Evolutionary conservation across 2,888 invertebrate species (phyloP), one percentile per base, ranked within the genome.

Genomic region (Chrysomela aeneicollis): DNA sequence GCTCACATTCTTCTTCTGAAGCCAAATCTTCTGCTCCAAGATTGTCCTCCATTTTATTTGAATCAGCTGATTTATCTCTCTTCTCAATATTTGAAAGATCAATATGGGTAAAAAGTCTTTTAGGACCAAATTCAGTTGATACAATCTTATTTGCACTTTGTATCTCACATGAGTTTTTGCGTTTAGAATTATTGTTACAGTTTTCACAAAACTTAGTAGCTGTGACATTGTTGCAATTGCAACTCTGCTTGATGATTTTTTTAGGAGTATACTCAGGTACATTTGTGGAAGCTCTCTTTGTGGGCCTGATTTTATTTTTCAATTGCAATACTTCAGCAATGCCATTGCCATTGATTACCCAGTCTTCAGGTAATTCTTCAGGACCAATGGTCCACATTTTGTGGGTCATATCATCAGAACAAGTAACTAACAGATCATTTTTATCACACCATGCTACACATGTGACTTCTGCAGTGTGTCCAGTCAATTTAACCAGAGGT

Each of bases 391-490:
- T 85, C 93, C 93, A 94, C 58, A 93, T 85, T 81, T 89, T 89
- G 79, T 92, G 91, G 0, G 88, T 84, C 10, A 91, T 90, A 83
- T 95, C 95, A 79, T 95, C 95, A 54, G 93, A 91, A 80, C 94
- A 92, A 0, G 94, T 94, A 12, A 93, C 90, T 51, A 94, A 82
- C 79, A 87, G 87, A 18, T 73, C 68, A 17, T 84, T 81, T 77
- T 88, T 87, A 5, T 86, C 86, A 71, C 90, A 88, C 95, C 95
- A 95, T 1, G 92, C 91, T 1, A 94, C 93, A 78, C 92, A 92
- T 0, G 94, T 94, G 0, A 96, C 95, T 84, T 96, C 96, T 8
- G 92, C 92, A 49, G 87, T 84, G 78, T 96, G 95, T 0, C 94
- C 95, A 0, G 85, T 83, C 3, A 96, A 84, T 57, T 86, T 85